Conservation (phyloP, 53 echinoderm and acorn worm species). For the Zoroaster sp. region DNA sequence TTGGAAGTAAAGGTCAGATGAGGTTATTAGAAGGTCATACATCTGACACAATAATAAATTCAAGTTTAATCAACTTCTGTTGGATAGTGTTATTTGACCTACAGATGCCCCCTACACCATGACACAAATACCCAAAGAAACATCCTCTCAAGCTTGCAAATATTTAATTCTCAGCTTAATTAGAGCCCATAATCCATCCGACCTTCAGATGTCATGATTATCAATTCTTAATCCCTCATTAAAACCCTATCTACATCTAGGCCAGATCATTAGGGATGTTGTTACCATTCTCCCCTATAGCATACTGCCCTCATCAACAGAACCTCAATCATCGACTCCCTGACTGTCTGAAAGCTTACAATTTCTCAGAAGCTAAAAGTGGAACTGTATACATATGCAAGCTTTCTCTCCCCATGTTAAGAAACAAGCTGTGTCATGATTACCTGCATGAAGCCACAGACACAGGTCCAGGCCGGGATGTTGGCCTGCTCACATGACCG, state of each 20-base stretch:
- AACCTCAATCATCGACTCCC: not conserved
- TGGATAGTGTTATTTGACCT: not conserved
- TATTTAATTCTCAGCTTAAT: not conserved
- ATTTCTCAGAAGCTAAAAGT: too few species aligned
- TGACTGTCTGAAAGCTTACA: not conserved
- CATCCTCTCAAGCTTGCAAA: not conserved
- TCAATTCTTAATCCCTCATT: not conserved
- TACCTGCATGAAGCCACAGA: constrained; percentile 89
- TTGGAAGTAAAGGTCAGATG: too few species aligned
- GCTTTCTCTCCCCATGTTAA: not conserved
- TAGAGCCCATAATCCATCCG: not conserved
- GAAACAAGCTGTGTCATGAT: not conserved
- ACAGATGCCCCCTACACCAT: not conserved
- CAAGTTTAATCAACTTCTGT: too few species aligned
- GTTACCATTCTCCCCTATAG: too few species aligned
- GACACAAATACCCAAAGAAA: not conserved
- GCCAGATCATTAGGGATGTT: not conserved
- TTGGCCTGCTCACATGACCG: constrained; percentile 79
- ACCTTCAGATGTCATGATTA: not conserved
- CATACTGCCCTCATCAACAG: not conserved
- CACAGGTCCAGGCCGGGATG: constrained; percentile 92
- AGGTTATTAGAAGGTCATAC: too few species aligned
- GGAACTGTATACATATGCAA: not conserved
- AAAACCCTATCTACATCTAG: not conserved
- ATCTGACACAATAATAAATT: too few species aligned